Percentiles rank a stretch among this genome's conserved stretches.
These are phyloP conservation scores for Xiphydria camelus DNA, from an alignment of 2,888 invertebrate genomes.

Conservation along the genomic window DNA sequence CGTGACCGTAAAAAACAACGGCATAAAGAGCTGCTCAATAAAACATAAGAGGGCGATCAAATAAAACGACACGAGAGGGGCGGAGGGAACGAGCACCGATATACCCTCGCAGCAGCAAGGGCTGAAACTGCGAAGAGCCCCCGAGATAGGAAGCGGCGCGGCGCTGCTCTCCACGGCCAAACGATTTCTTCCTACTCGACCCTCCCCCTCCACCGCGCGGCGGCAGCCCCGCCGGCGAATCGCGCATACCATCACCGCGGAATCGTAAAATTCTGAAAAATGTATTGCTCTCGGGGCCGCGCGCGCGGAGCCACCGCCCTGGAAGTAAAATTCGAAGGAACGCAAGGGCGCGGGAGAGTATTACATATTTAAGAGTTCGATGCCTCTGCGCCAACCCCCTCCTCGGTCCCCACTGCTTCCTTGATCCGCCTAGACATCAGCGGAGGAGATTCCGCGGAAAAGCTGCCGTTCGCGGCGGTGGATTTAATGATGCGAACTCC, in stretches of 20 bases:
- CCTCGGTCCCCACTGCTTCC: constrained; percentile 21
- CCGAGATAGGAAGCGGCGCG: no score
- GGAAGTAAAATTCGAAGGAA: constrained; percentile 20
- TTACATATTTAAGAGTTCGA: constrained; percentile 43
- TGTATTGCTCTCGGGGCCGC: constrained; percentile 30
- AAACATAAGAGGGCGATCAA: constrained; percentile 39
- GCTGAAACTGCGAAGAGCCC: no score
- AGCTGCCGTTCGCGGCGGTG: no score
- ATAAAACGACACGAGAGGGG: constrained; percentile 27
- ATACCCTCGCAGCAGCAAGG: no score
- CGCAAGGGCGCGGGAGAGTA: constrained; percentile 29
- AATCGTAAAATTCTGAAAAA: constrained; percentile 39
- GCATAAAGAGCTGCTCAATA: constrained; percentile 35
- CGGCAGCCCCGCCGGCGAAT: constrained; percentile 16
- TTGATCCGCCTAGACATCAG: no score
- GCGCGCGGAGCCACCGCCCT: not conserved
- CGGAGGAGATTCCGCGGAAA: no score
- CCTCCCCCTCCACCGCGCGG: no score
- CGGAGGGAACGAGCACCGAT: constrained; percentile 11
- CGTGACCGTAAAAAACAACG: constrained; percentile 14
- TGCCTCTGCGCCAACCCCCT: no score
- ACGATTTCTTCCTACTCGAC: constrained; percentile 25
- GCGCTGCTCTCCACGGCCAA: constrained; percentile 18
- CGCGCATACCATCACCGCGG: constrained; percentile 26
- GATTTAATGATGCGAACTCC: no score